Evolutionary conservation across 2,797 vertebrate species (phyloP).

Genomic region (Acrossocheilus fasciatus): DNA sequence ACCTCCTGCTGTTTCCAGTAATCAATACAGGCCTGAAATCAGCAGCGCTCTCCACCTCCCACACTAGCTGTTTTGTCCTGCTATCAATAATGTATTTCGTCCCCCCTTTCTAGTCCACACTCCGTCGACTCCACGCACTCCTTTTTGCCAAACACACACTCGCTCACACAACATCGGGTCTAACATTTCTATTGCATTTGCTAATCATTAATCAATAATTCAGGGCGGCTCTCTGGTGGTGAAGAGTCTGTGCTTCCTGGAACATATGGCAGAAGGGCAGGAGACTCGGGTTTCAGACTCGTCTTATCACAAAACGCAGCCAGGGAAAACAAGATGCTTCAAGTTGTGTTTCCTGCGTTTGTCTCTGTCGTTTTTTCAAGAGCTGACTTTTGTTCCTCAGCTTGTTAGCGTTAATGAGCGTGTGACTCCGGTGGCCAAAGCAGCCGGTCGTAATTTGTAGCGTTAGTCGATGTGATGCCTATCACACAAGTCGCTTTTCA

Average conservation of each 20-base stretch:
- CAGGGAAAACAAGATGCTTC: slow-evolving; percentile 79
- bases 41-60: slow-evolving; percentile 91
- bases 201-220: slow-evolving; percentile 99
- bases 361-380: slow-evolving; percentile 50
- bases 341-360: slow-evolving; percentile 70
- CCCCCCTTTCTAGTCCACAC: slow-evolving; percentile 53
- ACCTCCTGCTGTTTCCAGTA: slow-evolving; percentile 95
- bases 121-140: slow-evolving; percentile 51
- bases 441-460: slow-evolving; percentile 79
- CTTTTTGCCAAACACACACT: slow-evolving; percentile 41
- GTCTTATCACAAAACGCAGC: slow-evolving; percentile 80
- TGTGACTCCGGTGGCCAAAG: slow-evolving; percentile 68
- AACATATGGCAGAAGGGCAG: slow-evolving; percentile 89
- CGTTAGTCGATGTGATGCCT: slow-evolving; percentile 72
- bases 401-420: slow-evolving; percentile 74
- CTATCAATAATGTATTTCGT: slow-evolving; percentile 94
- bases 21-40: slow-evolving; percentile 98
- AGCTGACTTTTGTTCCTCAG: slow-evolving; percentile 75
- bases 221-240: slow-evolving; percentile 84
- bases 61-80: slow-evolving; percentile 97
- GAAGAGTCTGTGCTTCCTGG: slow-evolving; percentile 87
- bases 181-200: slow-evolving; percentile 99
- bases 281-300: slow-evolving; percentile 75
- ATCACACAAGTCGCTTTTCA: slow-evolving; percentile 71
- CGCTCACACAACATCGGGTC: slow-evolving; percentile 77